phyloP scores from a whole-genome alignment of 2,888 invertebrate genomes.

The Euproctis similis region DNA sequence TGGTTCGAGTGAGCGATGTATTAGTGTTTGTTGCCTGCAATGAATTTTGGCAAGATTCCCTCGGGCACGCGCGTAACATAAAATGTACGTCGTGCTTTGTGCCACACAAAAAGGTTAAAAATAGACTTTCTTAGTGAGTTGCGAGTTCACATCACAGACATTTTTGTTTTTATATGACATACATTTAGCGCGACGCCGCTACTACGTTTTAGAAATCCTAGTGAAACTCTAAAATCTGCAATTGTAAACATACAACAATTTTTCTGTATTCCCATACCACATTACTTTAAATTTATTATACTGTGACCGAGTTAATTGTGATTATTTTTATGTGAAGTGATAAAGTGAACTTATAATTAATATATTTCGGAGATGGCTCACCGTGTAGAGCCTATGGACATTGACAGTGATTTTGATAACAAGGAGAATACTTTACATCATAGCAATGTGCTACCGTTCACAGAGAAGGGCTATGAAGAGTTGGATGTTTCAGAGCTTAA shows the following conservation, averaged over 20 bases:
- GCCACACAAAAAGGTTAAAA: conserved; percentile 63
- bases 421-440: conserved; percentile 60
- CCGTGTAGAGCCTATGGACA: conserved; percentile 57
- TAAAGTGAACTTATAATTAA: conserved; percentile 12
- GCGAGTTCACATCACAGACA: conserved; percentile 53
- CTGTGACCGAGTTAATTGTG: conserved; percentile 12
- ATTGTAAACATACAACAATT: conserved; percentile 61
- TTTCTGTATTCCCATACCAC: too few relatives aligned
- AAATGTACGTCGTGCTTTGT: conserved; percentile 54
- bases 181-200: conserved; percentile 51
- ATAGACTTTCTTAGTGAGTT: conserved; percentile 66
- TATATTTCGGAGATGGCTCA: conserved; percentile 47
- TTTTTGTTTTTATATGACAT: conserved; percentile 71
- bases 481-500: conserved; percentile 62
- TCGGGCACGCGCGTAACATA: conserved; percentile 58
- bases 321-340: conserved; percentile 15
- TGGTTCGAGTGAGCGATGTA: conserved; percentile 24
- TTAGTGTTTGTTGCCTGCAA: conserved; percentile 33
- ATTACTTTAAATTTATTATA: too few relatives aligned
- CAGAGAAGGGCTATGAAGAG: conserved; percentile 64
- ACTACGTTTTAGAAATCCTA: conserved; percentile 60
- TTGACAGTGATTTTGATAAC: conserved; percentile 62
- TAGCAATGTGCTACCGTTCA: conserved; percentile 52
- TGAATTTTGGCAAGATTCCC: conserved; percentile 69
- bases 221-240: conserved; percentile 59